These are phyloP conservation scores for Myiotriccus ornatus DNA, from an alignment of 2,797 vertebrate species.

Conservation along the genomic window DNA sequence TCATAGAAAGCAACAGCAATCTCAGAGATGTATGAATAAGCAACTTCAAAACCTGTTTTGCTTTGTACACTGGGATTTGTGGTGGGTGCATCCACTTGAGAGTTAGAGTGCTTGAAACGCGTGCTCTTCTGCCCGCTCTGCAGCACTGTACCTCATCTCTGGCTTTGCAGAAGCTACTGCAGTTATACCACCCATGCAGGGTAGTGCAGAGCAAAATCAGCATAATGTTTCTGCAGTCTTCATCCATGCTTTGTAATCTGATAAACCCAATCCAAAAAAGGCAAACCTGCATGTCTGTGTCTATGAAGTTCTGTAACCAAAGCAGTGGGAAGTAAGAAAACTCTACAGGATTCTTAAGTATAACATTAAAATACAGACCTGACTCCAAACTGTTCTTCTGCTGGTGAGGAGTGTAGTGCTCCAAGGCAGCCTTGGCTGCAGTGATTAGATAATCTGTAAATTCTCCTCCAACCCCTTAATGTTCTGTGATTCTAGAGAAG, in stretches of 20 bases:
- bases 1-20: neutral
- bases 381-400: neutral
- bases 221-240: neutral
- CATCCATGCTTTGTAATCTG: neutral
- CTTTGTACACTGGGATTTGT: too few species aligned
- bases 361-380: neutral
- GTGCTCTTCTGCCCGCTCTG: neutral
- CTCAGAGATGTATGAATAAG: neutral
- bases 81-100: neutral
- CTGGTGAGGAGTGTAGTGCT: neutral
- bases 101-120: neutral
- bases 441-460: neutral
- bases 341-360: neutral
- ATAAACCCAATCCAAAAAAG: neutral
- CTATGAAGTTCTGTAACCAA: neutral
- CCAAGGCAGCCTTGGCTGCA: neutral
- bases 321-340: neutral
- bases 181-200: neutral
- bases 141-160: fast-evolving
- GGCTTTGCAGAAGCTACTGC: neutral
- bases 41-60: neutral
- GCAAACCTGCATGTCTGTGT: neutral
- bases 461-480: neutral
- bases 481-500: neutral
- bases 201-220: neutral